Evolutionary conservation across 2,888 invertebrate species (phyloP).

Genomic region (Gymnoscelis rufifasciata): DNA sequence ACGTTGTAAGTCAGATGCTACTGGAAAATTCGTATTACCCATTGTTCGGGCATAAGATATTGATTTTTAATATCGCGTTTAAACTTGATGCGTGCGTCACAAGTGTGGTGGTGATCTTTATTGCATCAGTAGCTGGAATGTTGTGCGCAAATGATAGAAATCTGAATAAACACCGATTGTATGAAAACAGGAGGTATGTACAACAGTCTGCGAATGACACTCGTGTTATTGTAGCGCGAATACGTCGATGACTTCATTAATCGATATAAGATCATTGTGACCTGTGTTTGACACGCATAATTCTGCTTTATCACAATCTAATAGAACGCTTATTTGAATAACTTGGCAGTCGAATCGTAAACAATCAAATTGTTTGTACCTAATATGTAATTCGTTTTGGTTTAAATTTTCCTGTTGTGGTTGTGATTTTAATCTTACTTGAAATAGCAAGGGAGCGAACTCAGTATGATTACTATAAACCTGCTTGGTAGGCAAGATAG

Average conservation of each 20-base stretch:
- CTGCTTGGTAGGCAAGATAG: conserved; percentile 1
- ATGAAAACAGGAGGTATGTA: conserved; percentile 53
- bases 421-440: conserved; percentile 10
- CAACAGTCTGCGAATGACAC: conserved; percentile 53
- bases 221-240: conserved; percentile 44
- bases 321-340: conserved; percentile 17
- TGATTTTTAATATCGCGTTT: conserved; percentile 4
- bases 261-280: conserved; percentile 49
- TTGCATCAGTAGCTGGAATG: conserved; percentile 54
- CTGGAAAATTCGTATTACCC: background rate
- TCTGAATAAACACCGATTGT: conserved; percentile 65
- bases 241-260: conserved; percentile 60
- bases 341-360: conserved; percentile 12
- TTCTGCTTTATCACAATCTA: conserved; percentile 6
- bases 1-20: conserved; percentile 22
- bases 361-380: conserved; percentile 15
- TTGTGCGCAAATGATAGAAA: conserved; percentile 66
- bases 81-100: conserved; percentile 16
- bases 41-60: background rate
- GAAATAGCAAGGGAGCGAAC: background rate
- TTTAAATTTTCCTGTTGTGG: conserved; percentile 10
- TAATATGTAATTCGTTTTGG: conserved; percentile 20
- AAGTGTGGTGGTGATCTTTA: conserved; percentile 25
- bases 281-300: conserved; percentile 38
- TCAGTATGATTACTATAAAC: conserved; percentile 3